Conservation (phyloP, 1,140 invertebrate species). For the Eueides isabella region DNA sequence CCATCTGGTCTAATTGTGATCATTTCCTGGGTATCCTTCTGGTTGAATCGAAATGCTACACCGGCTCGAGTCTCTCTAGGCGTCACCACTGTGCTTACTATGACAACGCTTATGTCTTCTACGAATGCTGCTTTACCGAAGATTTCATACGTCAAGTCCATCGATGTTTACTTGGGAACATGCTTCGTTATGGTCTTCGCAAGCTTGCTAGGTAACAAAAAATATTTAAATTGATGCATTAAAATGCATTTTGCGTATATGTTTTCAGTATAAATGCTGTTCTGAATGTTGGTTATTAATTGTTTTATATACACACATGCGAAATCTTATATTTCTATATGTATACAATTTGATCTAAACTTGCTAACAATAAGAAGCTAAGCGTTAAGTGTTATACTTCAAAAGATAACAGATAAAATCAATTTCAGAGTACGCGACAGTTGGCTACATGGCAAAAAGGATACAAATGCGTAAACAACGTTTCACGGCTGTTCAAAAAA, state of each 20-base stretch:
- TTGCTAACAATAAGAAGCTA: background rate
- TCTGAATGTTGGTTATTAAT: background rate
- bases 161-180: constrained; percentile 98
- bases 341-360: background rate
- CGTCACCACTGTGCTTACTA: constrained; percentile 98
- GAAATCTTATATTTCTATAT: background rate
- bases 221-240: constrained; percentile 22
- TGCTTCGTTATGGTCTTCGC: constrained; percentile 99
- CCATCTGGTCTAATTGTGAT: constrained; percentile 99
- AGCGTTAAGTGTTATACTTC: constrained; percentile 5
- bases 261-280: background rate
- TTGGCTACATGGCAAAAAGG: constrained; percentile 97
- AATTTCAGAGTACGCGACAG: constrained; percentile 94
- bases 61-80: constrained; percentile 97
- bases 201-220: constrained; percentile 91
- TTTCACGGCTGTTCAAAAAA: constrained; percentile 93
- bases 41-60: constrained; percentile 95
- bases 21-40: constrained; percentile 99
- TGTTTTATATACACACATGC: background rate
- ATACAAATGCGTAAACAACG: constrained; percentile 97
- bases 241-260: constrained; percentile 17
- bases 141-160: constrained; percentile 99
- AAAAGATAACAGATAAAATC: background rate
- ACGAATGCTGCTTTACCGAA: constrained; percentile 98
- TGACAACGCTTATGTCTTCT: constrained; percentile 99